These are phyloP conservation scores for Leptobrachium leishanense DNA, from an alignment of 2,113 vertebrate genomes.

Conservation along the genomic window DNA sequence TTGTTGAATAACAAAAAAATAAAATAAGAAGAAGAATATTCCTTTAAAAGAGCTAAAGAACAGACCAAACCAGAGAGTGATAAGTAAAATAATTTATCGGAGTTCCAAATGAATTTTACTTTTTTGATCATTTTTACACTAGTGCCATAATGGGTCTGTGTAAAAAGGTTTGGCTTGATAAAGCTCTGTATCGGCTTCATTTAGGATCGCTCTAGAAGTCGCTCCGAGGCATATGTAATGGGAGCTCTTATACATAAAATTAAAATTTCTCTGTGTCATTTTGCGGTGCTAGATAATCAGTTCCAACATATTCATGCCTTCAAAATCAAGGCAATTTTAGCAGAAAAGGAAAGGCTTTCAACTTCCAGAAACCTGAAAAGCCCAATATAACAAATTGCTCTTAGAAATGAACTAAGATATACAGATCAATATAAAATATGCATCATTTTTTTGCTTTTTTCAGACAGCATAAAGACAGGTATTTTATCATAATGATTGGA, in stretches of 20 bases:
- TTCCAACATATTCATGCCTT: background rate
- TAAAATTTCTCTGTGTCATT: background rate
- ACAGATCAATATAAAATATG: slow-evolving; percentile 16
- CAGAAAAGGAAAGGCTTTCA: background rate
- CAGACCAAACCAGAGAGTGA: too few relatives aligned
- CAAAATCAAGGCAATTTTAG: background rate
- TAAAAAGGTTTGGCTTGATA: too few relatives aligned
- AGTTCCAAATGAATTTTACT: too few relatives aligned
- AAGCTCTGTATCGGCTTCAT: too few relatives aligned
- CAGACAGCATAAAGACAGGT: background rate
- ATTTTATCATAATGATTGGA: slow-evolving; percentile 1
- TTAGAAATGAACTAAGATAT: slow-evolving; percentile 6
- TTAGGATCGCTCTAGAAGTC: too few relatives aligned
- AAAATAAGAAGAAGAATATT: too few relatives aligned
- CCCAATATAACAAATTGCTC: slow-evolving; percentile 12
- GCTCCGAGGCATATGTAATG: background rate
- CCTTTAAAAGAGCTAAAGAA: too few relatives aligned
- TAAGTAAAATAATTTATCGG: too few relatives aligned
- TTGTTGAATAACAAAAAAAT: too few relatives aligned
- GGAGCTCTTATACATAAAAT: slow-evolving; percentile 9
- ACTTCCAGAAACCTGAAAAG: slow-evolving; percentile 21
- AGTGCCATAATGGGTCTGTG: too few relatives aligned
- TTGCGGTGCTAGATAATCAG: background rate
- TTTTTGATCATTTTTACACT: too few relatives aligned
- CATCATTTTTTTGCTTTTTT: background rate